phyloP scores from a whole-genome alignment of 2,113 vertebrate species.

The Piliocolobus tephrosceles region DNA sequence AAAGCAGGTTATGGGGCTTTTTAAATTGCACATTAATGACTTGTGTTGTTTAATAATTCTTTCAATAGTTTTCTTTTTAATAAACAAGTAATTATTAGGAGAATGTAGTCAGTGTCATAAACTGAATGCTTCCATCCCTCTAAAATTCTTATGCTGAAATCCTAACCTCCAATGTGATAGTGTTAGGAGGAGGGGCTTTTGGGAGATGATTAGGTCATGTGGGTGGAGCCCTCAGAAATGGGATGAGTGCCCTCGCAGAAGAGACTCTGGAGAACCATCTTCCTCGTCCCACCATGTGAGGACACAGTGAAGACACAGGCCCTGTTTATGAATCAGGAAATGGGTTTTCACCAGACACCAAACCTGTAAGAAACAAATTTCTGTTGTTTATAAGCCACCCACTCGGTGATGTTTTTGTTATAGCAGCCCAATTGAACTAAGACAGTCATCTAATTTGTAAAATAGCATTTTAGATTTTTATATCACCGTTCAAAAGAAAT shows the following conservation, averaged over 20 bases:
- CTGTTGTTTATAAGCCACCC: background rate
- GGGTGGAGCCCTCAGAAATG: too few relatives aligned
- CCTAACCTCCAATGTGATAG: background rate
- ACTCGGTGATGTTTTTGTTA: background rate
- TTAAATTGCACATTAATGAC: background rate
- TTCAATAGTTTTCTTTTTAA: background rate
- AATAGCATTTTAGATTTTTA: background rate
- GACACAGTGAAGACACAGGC: too few relatives aligned
- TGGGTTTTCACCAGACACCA: background rate
- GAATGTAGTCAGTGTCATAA: background rate
- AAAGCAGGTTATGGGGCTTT: background rate
- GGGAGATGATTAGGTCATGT: background rate
- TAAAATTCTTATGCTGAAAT: background rate
- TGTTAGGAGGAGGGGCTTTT: background rate
- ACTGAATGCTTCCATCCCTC: background rate
- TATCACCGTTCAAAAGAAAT: conserved; percentile 26
- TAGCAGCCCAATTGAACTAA: background rate
- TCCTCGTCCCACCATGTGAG: background rate
- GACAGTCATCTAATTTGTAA: background rate
- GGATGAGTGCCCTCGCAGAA: background rate
- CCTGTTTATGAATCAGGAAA: background rate
- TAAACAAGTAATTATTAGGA: background rate
- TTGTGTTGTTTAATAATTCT: background rate
- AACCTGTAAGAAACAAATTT: background rate
- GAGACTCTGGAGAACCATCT: background rate